phyloP scores from a whole-genome alignment of 2,797 vertebrate genomes.

The Coluber constrictor region DNA sequence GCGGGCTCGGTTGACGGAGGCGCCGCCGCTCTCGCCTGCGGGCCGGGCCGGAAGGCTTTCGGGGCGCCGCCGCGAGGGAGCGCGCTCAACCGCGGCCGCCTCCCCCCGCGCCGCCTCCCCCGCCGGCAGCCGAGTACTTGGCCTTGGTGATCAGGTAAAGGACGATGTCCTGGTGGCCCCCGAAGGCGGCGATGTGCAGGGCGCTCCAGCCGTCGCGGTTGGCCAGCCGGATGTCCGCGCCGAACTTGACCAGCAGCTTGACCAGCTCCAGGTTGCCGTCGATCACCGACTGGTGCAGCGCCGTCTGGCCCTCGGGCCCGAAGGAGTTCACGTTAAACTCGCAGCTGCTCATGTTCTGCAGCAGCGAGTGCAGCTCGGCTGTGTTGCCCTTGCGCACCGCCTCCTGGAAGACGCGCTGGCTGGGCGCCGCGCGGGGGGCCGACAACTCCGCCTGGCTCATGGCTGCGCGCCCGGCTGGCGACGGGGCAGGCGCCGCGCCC shows the following conservation, averaged over 20 bases:
- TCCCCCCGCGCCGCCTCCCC: conserved; percentile 82
- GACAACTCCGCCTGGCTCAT: conserved; percentile 42
- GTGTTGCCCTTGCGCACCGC: conserved; percentile 95
- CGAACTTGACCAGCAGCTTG: conserved; percentile 97
- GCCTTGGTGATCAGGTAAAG: conserved; percentile 99
- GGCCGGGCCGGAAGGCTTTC: not conserved
- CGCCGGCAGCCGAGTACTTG: conserved; percentile 83
- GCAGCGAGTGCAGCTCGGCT: conserved; percentile 91
- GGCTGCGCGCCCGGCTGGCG: not conserved
- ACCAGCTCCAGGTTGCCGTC: conserved; percentile 98
- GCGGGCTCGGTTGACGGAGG: not conserved
- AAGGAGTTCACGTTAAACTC: conserved; percentile 99
- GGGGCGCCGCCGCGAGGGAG: not conserved
- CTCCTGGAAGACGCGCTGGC: conserved; percentile 95
- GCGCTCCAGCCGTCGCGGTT: conserved; percentile 99
- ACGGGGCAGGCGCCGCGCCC: not conserved
- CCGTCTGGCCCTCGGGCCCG: conserved; percentile 96
- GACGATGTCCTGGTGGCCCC: conserved; percentile 98
- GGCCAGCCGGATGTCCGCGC: conserved; percentile 93
- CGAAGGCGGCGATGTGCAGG: conserved; percentile 96
- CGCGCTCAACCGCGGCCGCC: not conserved
- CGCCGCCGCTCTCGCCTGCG: not conserved
- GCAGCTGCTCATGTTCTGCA: conserved; percentile 96
- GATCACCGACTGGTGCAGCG: conserved; percentile 95
- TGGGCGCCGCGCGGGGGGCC: conserved; percentile 87